Percentiles rank a stretch among this genome's conserved stretches.
These are phyloP conservation scores for Glyphotaelius pellucidus DNA, from an alignment of 2,888 invertebrate genomes.

Conservation along the genomic window DNA sequence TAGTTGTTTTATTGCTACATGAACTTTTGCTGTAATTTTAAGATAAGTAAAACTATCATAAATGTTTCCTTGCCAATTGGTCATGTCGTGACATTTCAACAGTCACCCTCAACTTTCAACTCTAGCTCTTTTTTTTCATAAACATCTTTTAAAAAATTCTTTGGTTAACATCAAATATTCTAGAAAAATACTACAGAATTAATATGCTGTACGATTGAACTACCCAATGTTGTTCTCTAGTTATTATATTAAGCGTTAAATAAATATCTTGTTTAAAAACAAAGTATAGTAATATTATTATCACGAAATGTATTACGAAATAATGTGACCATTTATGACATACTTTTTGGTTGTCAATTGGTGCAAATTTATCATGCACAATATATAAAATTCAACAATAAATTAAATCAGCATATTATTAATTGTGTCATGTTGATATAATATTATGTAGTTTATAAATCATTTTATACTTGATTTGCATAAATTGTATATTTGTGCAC, in stretches of 20 bases:
- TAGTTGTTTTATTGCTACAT: too few relatives aligned
- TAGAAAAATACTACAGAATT: background rate
- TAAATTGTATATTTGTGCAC: slow-evolving; percentile 14
- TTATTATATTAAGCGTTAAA: background rate
- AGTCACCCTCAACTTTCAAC: background rate
- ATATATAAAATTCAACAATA: slow-evolving; percentile 4
- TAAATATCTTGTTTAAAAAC: background rate
- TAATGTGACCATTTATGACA: background rate
- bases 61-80: background rate
- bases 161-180: background rate
- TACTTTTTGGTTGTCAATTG: background rate
- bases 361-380: slow-evolving; percentile 12
- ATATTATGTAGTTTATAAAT: slow-evolving; percentile 35
- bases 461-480: slow-evolving; percentile 23
- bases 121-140: background rate
- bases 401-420: slow-evolving; percentile 8
- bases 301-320: background rate
- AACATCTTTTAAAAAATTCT: background rate
- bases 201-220: background rate
- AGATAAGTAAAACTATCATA: too few relatives aligned
- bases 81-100: background rate
- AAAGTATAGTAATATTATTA: background rate
- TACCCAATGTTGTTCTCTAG: slow-evolving; percentile 2
- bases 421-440: slow-evolving; percentile 33
- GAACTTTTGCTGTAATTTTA: too few relatives aligned